These are phyloP conservation scores for Phalacrocorax brasilianus DNA, from an alignment of 2,113 vertebrate species.

Conservation along the genomic window DNA sequence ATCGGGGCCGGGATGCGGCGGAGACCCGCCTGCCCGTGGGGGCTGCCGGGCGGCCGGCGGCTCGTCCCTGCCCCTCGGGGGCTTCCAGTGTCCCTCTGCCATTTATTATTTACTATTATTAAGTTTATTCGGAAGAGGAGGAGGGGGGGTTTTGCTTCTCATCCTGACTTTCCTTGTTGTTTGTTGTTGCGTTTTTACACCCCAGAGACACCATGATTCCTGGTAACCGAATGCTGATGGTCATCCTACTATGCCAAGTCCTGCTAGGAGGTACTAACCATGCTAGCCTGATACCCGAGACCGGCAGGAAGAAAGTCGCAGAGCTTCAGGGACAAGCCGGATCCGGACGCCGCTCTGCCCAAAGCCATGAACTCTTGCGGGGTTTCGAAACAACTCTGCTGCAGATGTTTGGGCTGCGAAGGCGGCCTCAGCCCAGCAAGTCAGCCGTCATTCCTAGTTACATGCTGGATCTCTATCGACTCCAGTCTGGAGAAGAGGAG, in stretches of 20 bases:
- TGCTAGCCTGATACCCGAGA: constrained; percentile 98
- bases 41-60: not conserved
- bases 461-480: constrained; percentile 96
- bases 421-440: constrained; percentile 90
- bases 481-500: constrained; percentile 93
- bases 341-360: constrained; percentile 82
- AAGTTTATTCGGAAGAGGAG: not conserved
- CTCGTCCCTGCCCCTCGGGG: not conserved
- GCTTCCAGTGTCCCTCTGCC: not conserved
- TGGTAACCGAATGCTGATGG: constrained; percentile 99
- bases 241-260: constrained; percentile 99
- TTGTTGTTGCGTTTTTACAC: constrained; percentile 66
- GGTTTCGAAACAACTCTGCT: constrained; percentile 98
- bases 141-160: not conserved
- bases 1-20: not conserved
- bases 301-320: constrained; percentile 94
- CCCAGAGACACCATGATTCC: constrained; percentile 99
- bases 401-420: constrained; percentile 97
- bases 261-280: constrained; percentile 96
- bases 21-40: not conserved
- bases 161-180: constrained; percentile 65
- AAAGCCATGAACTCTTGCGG: constrained; percentile 96
- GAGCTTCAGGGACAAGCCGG: constrained; percentile 84
- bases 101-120: not conserved
- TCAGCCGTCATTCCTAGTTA: constrained; percentile 89